Conservation (phyloP, 2,797 vertebrate genomes). For the Macropodus opercularis region DNA sequence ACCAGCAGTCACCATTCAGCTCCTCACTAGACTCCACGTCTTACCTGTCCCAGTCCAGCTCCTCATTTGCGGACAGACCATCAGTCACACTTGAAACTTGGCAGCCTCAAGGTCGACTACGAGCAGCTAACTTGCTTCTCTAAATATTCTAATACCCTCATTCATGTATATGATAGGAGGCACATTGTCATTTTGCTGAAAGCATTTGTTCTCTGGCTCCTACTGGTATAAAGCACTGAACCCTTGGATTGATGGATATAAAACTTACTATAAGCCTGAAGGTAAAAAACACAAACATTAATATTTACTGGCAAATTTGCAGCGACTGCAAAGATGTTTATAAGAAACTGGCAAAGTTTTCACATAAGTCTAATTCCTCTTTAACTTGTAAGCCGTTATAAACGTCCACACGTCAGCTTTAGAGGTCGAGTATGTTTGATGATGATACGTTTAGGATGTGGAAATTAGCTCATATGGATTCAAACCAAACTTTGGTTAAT, state of each 20-base stretch:
- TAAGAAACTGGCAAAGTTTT: too few relatives aligned
- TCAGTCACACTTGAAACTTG: too few relatives aligned
- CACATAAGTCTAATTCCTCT: not conserved
- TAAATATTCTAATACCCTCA: too few relatives aligned
- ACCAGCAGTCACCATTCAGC: conserved; percentile 2
- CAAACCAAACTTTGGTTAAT: conserved; percentile 4
- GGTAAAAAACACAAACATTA: not conserved
- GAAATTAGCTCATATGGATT: conserved; percentile 10
- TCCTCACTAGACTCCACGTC: not conserved
- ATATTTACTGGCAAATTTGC: not conserved
- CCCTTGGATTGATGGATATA: not conserved
- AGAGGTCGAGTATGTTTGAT: conserved; percentile 1
- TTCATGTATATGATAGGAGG: too few relatives aligned
- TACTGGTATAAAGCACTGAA: too few relatives aligned
- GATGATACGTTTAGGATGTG: not conserved
- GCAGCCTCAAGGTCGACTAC: too few relatives aligned
- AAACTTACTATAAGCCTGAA: not conserved
- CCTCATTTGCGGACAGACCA: not conserved
- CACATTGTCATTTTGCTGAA: not conserved
- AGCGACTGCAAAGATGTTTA: too few relatives aligned
- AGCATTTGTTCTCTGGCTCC: not conserved
- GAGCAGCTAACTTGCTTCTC: too few relatives aligned
- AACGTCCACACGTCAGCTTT: not conserved
- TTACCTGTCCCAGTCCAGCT: not conserved
- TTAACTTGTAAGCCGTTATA: conserved; percentile 4